Evolutionary conservation across 2,113 vertebrate genomes (phyloP).

Genomic region (Caretta caretta): DNA sequence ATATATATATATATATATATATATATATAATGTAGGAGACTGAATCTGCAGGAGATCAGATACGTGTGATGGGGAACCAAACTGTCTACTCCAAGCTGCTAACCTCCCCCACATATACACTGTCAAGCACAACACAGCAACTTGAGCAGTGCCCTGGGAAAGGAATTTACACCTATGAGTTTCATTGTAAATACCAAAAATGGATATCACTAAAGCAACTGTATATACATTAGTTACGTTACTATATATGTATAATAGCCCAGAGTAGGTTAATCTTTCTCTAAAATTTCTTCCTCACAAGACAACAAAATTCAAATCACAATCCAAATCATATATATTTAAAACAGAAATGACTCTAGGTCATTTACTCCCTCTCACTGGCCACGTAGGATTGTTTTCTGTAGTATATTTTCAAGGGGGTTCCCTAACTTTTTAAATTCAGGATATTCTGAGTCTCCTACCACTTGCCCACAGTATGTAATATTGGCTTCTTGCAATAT

Average conservation of each 20-base stretch:
- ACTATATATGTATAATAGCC: neutral
- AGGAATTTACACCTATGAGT: neutral
- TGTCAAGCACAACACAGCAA: neutral
- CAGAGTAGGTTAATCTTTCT: neutral
- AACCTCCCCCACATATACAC: neutral
- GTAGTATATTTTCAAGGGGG: neutral
- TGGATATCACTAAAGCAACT: neutral
- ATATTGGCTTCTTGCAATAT: neutral
- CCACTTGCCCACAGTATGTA: neutral
- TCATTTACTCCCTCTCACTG: neutral
- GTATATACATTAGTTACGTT: neutral
- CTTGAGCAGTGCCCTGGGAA: neutral
- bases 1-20: no score
- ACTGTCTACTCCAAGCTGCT: neutral
- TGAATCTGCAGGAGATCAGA: neutral
- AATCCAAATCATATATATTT: neutral
- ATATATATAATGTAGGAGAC: neutral
- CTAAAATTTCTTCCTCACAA: neutral
- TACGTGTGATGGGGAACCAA: neutral
- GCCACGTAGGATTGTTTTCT: neutral
- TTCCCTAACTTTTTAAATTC: neutral
- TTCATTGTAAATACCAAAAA: neutral
- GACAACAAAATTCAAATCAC: neutral
- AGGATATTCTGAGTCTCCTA: rapidly evolving
- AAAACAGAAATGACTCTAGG: neutral